Evolutionary conservation across 2,888 invertebrate species (phyloP), one percentile per base, ranked within the genome.

Genomic region (Malthinus seriepunctatus): DNA sequence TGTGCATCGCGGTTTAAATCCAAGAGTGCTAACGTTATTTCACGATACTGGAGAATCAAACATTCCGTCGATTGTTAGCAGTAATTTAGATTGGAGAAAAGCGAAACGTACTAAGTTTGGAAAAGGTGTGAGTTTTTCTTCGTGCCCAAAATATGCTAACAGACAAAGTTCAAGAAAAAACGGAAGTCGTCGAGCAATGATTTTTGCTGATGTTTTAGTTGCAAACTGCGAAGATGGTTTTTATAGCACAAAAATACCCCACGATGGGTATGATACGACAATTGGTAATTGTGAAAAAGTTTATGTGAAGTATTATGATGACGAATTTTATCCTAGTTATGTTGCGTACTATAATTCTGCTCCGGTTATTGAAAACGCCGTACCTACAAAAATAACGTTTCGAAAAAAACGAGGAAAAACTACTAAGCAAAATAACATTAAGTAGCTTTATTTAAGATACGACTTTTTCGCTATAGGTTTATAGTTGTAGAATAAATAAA

Each of bases 311-410:
- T 78, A 71, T 64, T 72, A 71, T 51, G 77, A 78, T 53, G 65
- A 70, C 48, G 77, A 78, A 56, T 78, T 72, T 66, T 75, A 76
- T 60, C 77, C 77, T 1, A 65, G 65, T 8, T 77, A 76, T 64
- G 66, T 75, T 35, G 70, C 71, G 6, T 73, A 67, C 59, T 71
- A 69, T 38, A 35, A 23, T 23, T 23, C 23, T 23, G n/a, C n/a
- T n/a, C n/a, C n/a, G n/a, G n/a, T n/a, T n/a, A n/a, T n/a, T n/a
- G n/a, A n/a, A n/a, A n/a, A n/a, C n/a, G n/a, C n/a, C n/a, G n/a
- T n/a, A n/a, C n/a, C n/a, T n/a, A n/a, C n/a, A n/a, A n/a, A n/a
- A n/a, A n/a, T n/a, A n/a, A n/a, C n/a, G n/a, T n/a, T n/a, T n/a
- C n/a, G n/a, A n/a, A n/a, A n/a, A n/a, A n/a, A n/a, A n/a, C n/a